These are phyloP conservation scores for Orchesellides sinensis DNA, from an alignment of 2,888 invertebrate species.

Conservation along the genomic window DNA sequence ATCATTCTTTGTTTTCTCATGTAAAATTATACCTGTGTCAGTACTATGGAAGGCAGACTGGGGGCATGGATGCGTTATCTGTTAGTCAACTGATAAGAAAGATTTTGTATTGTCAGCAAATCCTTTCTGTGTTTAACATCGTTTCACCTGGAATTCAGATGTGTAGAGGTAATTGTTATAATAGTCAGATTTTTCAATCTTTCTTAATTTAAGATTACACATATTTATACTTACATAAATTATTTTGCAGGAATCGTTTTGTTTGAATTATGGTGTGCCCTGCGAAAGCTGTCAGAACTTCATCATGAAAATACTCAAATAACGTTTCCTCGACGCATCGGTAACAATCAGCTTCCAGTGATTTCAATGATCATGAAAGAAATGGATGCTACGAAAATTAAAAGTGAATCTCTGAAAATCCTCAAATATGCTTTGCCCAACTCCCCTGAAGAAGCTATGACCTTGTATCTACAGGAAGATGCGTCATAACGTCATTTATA, in stretches of 20 bases:
- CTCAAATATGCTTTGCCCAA: slow-evolving; percentile 59
- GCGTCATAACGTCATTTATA: no score
- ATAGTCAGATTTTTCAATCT: no score
- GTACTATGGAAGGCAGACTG: slow-evolving; percentile 60
- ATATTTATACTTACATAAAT: no score
- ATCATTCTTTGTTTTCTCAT: slow-evolving; percentile 68
- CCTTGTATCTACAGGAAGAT: slow-evolving; percentile 24
- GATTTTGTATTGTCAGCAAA: slow-evolving; percentile 50
- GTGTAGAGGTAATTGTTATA: slow-evolving; percentile 67
- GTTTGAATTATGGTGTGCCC: slow-evolving; percentile 67
- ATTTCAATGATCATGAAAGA: background rate
- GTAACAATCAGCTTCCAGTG: background rate
- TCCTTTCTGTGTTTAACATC: slow-evolving; percentile 46
- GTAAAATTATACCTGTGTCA: slow-evolving; percentile 68
- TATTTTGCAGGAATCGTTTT: slow-evolving; percentile 60
- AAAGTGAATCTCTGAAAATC: slow-evolving; percentile 51
- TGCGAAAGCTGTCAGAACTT: slow-evolving; percentile 47
- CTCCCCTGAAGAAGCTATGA: slow-evolving; percentile 65
- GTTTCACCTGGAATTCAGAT: slow-evolving; percentile 64
- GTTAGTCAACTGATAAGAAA: slow-evolving; percentile 58
- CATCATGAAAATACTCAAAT: background rate
- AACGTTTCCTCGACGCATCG: background rate
- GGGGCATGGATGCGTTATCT: slow-evolving; percentile 2
- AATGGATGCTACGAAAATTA: slow-evolving; percentile 8
- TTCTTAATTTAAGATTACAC: no score